These are phyloP conservation scores for Oncorhynchus tshawytscha DNA, from an alignment of 2,113 vertebrate genomes.

Conservation along the genomic window DNA sequence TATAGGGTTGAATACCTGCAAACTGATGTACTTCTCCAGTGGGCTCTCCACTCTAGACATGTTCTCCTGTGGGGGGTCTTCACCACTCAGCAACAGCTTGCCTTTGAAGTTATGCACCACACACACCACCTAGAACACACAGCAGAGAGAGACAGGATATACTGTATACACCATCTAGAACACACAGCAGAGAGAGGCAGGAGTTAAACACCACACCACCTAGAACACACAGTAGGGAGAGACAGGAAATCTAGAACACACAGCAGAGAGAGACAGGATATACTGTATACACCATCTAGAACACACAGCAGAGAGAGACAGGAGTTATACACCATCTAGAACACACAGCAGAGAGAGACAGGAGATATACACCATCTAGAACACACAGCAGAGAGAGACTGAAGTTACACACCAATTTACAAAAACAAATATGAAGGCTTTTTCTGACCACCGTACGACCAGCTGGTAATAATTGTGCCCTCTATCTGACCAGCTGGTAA, in stretches of 20 bases:
- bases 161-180: not conserved
- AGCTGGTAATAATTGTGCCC: too few species aligned
- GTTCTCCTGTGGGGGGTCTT: constrained; percentile 79
- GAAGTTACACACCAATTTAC: too few species aligned
- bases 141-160: too few species aligned
- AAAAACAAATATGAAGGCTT: too few species aligned
- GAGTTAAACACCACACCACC: constrained; percentile 72
- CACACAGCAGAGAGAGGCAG: not conserved
- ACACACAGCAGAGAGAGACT: too few species aligned
- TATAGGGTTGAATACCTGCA: constrained; percentile 61
- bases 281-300: too few species aligned
- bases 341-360: too few species aligned
- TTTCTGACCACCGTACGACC: too few species aligned
- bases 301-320: not conserved
- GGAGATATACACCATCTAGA: too few species aligned
- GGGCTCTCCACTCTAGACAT: constrained; percentile 88
- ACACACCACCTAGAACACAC: constrained; percentile 84
- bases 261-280: too few species aligned
- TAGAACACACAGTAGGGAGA: constrained; percentile 47
- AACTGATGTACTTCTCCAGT: constrained; percentile 89
- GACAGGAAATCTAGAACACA: not conserved
- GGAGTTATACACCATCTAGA: not conserved
- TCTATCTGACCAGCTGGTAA: too few species aligned
- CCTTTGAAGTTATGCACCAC: constrained; percentile 98
- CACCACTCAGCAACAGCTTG: constrained; percentile 80